A percentile compares a stretch with the other conserved stretches of the same genome.
Conservation (phyloP, 2,888 invertebrate species). For the Meghimatium bilineatum region DNA sequence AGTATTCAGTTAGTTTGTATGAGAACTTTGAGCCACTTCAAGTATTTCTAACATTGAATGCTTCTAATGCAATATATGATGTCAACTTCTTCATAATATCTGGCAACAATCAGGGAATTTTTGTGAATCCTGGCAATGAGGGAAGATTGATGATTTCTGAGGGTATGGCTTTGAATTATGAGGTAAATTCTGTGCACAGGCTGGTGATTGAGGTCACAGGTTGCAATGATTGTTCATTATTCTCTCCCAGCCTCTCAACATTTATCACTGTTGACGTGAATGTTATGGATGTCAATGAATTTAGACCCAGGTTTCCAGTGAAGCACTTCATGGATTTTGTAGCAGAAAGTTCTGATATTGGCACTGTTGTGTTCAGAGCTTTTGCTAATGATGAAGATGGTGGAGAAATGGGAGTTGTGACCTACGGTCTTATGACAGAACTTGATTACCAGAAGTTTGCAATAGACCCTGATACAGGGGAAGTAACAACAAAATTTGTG, state of each 20-base stretch:
- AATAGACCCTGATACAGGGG: constrained; percentile 87
- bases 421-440: constrained; percentile 83
- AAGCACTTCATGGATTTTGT: constrained; percentile 92
- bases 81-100: constrained; percentile 91
- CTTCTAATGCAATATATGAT: constrained; percentile 80
- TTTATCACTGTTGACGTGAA: constrained; percentile 85
- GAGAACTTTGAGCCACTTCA: constrained; percentile 84
- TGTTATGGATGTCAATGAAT: constrained; percentile 94
- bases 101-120: constrained; percentile 91
- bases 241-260: constrained; percentile 81
- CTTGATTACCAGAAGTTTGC: constrained; percentile 86
- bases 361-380: constrained; percentile 90
- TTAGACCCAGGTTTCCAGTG: constrained; percentile 91
- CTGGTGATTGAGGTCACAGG: constrained; percentile 91
- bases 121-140: constrained; percentile 88
- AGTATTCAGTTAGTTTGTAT: constrained; percentile 86
- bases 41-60: constrained; percentile 84
- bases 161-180: constrained; percentile 77
- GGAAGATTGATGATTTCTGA: constrained; percentile 81
- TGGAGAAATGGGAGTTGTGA: constrained; percentile 89
- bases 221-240: constrained; percentile 76
- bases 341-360: constrained; percentile 92
- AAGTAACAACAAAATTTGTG: constrained; percentile 87
- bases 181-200: constrained; percentile 80
- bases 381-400: constrained; percentile 93